Base-by-base conservation (phyloP, 2,888 invertebrate species). In the Drosophila tripunctata region DNA sequence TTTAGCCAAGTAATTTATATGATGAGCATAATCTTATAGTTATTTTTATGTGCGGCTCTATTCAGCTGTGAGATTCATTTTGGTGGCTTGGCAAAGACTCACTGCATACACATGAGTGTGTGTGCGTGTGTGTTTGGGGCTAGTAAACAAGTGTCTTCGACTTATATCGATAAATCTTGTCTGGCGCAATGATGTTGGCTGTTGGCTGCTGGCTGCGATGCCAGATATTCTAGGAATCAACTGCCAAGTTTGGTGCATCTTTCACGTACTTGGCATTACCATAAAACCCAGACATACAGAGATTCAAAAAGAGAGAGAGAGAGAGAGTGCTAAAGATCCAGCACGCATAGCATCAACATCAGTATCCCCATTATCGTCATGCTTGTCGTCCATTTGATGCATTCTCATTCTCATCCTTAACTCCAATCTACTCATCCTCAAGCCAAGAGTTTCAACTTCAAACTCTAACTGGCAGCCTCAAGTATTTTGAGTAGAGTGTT, bases 241-340 rank as follows among this genome's bases (percentile, higher is more conserved):
- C 60, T 55, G 67, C 44, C 82, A 55, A 54, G 57, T 57, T 63
- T 45, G 62, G 31, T 76, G 84, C 73, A 80, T 73, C 81, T 47
- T 77, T 68, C 78, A 79, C 85, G 78, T 79, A 84, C 70, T 55
- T 51, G 67, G 85, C 85, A 84, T 84, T 79, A 78, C 72, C 83
- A 84, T 79, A 77, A 79, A 84, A 78, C 66, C 57, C 66, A 63
- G 72, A 52, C 57, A 41, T 14, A 24, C 6, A 12, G 6, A 40
- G 30, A 36, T 4, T 22, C 15, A 48, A 15, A 12, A 4, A n/a
- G 7, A 15, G 24, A 24, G 43, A 8, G 36, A 24, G 14, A 15
- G 3, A 15, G 35, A 7, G 6, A 5, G 31, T 35, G 33, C 30
- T 21, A 10, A 27, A 45, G 44, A 57, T 52, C 50, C 36, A 35